These are phyloP conservation scores for Notothenia coriiceps DNA, from an alignment of 2,113 vertebrate genomes.

Conservation along the genomic window DNA sequence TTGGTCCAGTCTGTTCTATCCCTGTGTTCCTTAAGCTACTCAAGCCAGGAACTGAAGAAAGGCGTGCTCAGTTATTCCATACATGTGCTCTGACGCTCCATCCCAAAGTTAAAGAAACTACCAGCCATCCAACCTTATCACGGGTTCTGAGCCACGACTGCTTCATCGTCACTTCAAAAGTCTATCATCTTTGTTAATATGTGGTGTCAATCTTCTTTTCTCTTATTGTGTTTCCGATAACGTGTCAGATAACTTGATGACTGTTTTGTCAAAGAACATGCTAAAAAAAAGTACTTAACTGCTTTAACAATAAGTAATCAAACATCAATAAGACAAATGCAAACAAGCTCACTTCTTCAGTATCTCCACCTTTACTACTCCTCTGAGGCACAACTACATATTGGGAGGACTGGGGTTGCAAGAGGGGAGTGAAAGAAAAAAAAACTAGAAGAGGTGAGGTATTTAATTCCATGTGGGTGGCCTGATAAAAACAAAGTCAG, in stretches of 20 bases:
- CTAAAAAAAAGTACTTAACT: too few relatives aligned
- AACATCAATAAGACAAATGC: not conserved
- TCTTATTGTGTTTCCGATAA: not conserved
- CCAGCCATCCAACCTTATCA: too few relatives aligned
- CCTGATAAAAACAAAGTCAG: conserved; percentile 72
- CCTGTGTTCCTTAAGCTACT: too few relatives aligned
- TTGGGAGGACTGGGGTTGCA: not conserved
- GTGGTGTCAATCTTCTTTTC: not conserved
- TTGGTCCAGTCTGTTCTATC: too few relatives aligned
- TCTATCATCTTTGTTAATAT: not conserved
- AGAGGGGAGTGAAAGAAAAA: conserved; percentile 15
- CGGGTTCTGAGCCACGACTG: too few relatives aligned
- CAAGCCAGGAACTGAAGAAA: too few relatives aligned
- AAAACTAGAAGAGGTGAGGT: conserved; percentile 28
- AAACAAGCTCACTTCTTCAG: not conserved
- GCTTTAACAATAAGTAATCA: not conserved
- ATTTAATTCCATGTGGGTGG: conserved; percentile 72
- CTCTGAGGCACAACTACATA: not conserved
- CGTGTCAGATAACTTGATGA: not conserved
- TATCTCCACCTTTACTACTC: conserved; percentile 17
- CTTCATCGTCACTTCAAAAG: too few relatives aligned
- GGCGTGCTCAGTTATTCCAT: too few relatives aligned
- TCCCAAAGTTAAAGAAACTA: too few relatives aligned
- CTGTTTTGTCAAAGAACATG: too few relatives aligned
- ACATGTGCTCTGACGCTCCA: too few relatives aligned